Percentiles rank a stretch among this genome's conserved stretches.
These are phyloP conservation scores for Drosophila sp. DNA, from an alignment of 1,140 invertebrate species.

Conservation along the genomic window DNA sequence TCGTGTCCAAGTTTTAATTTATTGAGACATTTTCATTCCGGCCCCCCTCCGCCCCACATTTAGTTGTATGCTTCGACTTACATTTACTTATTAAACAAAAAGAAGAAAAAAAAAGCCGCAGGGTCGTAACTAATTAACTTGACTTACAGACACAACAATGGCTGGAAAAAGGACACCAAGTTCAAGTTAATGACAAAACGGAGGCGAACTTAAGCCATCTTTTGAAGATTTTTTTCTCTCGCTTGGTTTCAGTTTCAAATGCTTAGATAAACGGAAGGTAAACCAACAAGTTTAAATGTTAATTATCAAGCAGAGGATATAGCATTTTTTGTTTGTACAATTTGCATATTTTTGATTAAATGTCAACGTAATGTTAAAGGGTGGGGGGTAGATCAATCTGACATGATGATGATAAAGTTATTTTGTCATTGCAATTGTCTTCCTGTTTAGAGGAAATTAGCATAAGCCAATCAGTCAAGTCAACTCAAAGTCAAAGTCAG, in stretches of 20 bases:
- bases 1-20: background rate
- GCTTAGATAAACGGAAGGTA: background rate
- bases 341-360: conserved; percentile 10
- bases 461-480: conserved; percentile 59
- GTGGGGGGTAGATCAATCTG: conserved; percentile 13
- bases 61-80: background rate
- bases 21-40: background rate
- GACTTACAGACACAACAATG: conserved; percentile 10
- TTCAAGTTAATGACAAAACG: conserved; percentile 4
- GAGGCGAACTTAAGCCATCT: background rate
- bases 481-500: conserved; percentile 6
- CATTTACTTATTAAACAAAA: conserved; percentile 10
- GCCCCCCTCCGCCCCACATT: background rate
- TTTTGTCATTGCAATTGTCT: conserved; percentile 23
- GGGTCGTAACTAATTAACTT: conserved; percentile 20
- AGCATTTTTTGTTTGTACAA: background rate
- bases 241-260: background rate
- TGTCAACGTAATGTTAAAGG: background rate
- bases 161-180: background rate
- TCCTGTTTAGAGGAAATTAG: conserved; percentile 49
- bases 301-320: background rate
- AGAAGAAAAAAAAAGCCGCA: background rate
- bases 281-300: conserved; percentile 2
- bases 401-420: conserved; percentile 37
- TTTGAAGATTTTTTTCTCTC: conserved; percentile 11